Evolutionary conservation across 2,113 vertebrate genomes (phyloP), one percentile per base, ranked within the genome.

Genomic region (Brachypteracias leptosomus): DNA sequence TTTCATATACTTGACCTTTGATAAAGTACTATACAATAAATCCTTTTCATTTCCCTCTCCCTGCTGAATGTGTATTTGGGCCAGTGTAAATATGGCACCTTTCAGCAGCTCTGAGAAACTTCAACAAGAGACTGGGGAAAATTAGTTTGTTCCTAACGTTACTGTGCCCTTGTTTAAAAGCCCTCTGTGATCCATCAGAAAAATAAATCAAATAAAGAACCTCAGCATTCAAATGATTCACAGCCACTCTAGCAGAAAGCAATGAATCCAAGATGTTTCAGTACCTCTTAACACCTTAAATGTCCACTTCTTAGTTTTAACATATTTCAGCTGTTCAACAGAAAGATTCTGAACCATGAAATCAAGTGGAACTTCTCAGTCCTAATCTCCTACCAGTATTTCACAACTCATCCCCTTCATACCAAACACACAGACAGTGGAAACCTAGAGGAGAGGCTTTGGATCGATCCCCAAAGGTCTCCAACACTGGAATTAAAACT

Each of bases 1-100:
- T 77, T 97, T 97, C 92, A 96, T 96, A 87, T 57, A 96, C 91
- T 96, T 97, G 97, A 97, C 96, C 96, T 97, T 96, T 97, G 96
- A 94, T 97, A 96, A 95, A 91, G 76, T 91, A 61, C 88, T 65
- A 61, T 21, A 84, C 79, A 96, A 89, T 96, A 96, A 97, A 97
- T 96, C 76, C 93, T 94, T 96, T 96, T 94, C 94, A 96, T 95
- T 96, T 87, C 61, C 62, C 52, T 67, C 90, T 96, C 65, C 84
- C 87, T 74, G 73, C 76, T 92, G 88, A 94, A 88, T 46, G 47
- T 36, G 70, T 95, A 80, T 90, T 95, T 89, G 89, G 76, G 75
- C 65, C 55, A 87, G 90, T 70, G 76, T 91, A 96, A 92, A 96
- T 77, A 90, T 58, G 88, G 59, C 67, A 89, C 40, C 47, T 93